These are phyloP conservation scores for Trisateles emortualis DNA, from an alignment of 2,888 invertebrate species.

Conservation along the genomic window DNA sequence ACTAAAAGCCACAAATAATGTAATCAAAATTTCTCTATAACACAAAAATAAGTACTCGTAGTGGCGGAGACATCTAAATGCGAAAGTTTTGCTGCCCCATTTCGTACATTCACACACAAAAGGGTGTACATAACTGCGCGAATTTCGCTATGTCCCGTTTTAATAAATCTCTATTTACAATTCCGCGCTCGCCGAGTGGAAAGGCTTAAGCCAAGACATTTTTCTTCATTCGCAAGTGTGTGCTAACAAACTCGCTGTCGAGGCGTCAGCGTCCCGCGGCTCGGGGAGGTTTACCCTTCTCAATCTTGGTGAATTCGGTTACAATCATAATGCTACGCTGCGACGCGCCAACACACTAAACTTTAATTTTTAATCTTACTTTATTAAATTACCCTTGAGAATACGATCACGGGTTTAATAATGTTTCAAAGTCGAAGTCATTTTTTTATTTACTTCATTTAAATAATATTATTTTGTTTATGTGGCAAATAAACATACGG, in stretches of 20 bases:
- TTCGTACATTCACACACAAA: slow-evolving; percentile 58
- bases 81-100: slow-evolving; percentile 58
- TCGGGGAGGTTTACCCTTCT: slow-evolving; percentile 69
- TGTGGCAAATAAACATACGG: too few species aligned
- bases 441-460: too few species aligned
- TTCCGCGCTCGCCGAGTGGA: slow-evolving; percentile 78
- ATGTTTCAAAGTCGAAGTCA: too few species aligned
- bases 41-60: slow-evolving; percentile 29
- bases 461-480: too few species aligned
- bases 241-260: slow-evolving; percentile 77
- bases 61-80: slow-evolving; percentile 45
- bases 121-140: slow-evolving; percentile 66
- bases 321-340: slow-evolving; percentile 59
- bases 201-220: slow-evolving; percentile 84
- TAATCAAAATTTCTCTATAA: background rate
- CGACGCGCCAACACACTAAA: slow-evolving; percentile 39
- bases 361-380: slow-evolving; percentile 58
- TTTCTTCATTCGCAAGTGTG: slow-evolving; percentile 84
- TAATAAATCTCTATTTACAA: slow-evolving; percentile 86
- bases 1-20: background rate
- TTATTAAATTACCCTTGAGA: slow-evolving; percentile 47
- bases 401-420: background rate
- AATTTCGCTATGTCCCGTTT: slow-evolving; percentile 77
- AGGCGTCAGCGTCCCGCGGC: slow-evolving; percentile 58
- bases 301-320: slow-evolving; percentile 70